These are phyloP conservation scores for Arion vulgaris DNA, from an alignment of 1,140 invertebrate species.

Conservation along the genomic window DNA sequence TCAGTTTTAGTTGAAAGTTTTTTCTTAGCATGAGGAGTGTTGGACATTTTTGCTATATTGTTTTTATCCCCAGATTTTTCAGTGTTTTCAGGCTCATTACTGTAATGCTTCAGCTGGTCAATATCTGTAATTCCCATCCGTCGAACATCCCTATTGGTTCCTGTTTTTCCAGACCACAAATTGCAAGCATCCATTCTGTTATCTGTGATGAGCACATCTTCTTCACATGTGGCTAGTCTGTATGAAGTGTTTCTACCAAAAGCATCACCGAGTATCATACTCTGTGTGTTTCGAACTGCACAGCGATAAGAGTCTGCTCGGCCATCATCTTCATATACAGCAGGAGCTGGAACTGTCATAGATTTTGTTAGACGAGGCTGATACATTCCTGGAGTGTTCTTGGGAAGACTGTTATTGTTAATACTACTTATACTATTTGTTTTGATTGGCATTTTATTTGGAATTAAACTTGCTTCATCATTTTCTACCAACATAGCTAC, in stretches of 20 bases:
- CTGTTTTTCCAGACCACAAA: constrained; percentile 38
- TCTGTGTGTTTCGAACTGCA: constrained; percentile 60
- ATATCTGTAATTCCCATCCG: constrained; percentile 67
- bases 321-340: constrained; percentile 38
- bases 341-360: constrained; percentile 32
- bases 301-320: constrained; percentile 65
- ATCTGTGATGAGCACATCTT: constrained; percentile 39
- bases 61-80: background rate
- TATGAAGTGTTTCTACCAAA: constrained; percentile 58
- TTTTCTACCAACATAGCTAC: constrained; percentile 51
- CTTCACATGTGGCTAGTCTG: constrained; percentile 55
- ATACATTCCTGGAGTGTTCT: background rate
- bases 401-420: background rate
- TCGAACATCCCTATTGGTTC: constrained; percentile 50
- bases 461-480: constrained; percentile 21
- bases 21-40: constrained; percentile 41
- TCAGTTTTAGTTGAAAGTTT: constrained; percentile 44
- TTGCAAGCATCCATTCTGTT: constrained; percentile 55
- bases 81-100: constrained; percentile 27
- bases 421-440: background rate
- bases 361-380: constrained; percentile 7
- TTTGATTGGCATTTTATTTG: background rate
- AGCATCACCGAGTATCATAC: constrained; percentile 44
- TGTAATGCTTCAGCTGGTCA: constrained; percentile 56
- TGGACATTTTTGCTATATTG: background rate